These are phyloP conservation scores for Protophormia terraenovae DNA, from an alignment of 2,888 invertebrate species.

Conservation along the genomic window DNA sequence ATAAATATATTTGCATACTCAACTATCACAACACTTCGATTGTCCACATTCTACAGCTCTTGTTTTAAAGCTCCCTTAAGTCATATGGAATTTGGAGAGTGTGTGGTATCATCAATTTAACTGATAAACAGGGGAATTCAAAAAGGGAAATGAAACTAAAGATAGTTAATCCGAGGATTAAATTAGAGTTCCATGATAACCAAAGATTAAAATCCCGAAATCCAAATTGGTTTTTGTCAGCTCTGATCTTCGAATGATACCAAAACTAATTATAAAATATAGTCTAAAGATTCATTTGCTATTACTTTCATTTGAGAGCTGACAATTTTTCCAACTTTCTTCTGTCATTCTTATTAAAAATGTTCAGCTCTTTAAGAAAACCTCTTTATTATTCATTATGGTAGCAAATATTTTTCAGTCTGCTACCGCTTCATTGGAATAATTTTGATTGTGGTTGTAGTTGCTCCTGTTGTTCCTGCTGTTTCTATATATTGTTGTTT, in stretches of 20 bases:
- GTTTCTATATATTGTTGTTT: background rate
- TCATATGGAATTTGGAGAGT: conserved; percentile 21
- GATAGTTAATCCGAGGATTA: background rate
- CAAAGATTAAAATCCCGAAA: too few species aligned
- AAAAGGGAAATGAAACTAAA: background rate
- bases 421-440: background rate
- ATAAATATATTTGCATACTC: conserved; percentile 64
- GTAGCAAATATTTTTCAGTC: too few species aligned
- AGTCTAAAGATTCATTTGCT: too few species aligned
- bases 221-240: too few species aligned
- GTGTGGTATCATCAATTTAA: background rate
- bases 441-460: background rate
- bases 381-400: too few species aligned
- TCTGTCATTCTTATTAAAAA: too few species aligned
- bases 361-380: too few species aligned
- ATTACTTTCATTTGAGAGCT: too few species aligned
- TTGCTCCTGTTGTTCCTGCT: background rate
- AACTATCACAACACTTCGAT: conserved; percentile 35
- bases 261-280: too few species aligned
- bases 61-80: background rate
- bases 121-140: background rate
- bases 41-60: background rate
- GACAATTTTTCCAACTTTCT: too few species aligned
- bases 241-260: too few species aligned
- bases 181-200: too few species aligned